A percentile compares a stretch with the other conserved stretches of the same genome.
phyloP scores from a whole-genome alignment of 2,888 invertebrate genomes.

The Prosopocoilus inquinatus region DNA sequence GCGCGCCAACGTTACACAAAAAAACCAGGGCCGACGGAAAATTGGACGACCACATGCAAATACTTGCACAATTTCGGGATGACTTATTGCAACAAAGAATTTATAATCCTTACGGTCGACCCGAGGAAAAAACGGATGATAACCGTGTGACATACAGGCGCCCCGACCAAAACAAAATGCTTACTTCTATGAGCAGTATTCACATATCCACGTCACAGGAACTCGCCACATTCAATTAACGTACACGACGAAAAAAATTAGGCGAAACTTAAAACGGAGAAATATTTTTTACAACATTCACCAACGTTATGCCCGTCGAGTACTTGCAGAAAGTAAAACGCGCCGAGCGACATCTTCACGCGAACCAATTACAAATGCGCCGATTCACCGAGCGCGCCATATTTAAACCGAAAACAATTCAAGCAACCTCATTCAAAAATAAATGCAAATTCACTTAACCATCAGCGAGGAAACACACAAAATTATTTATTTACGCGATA shows the following conservation, averaged over 20 bases:
- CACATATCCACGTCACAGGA: slow-evolving; percentile 35
- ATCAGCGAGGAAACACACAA: no score
- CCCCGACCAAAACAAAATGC: slow-evolving; percentile 8
- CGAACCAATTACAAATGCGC: background rate
- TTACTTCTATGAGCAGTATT: slow-evolving; percentile 23
- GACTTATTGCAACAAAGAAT: slow-evolving; percentile 21
- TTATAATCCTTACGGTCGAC: slow-evolving; percentile 15
- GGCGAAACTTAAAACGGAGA: slow-evolving; percentile 25
- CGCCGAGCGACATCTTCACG: slow-evolving; percentile 14
- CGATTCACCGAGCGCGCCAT: slow-evolving; percentile 16
- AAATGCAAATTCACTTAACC: no score
- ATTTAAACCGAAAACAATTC: no score
- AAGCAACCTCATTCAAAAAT: no score
- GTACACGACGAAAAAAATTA: slow-evolving; percentile 7
- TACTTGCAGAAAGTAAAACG: slow-evolving; percentile 23
- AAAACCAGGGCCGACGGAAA: background rate
- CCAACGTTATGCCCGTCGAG: slow-evolving; percentile 37
- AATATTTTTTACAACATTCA: slow-evolving; percentile 39
- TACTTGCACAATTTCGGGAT: slow-evolving; percentile 3
- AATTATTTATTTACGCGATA: slow-evolving; percentile 9
- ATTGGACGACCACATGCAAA: no score
- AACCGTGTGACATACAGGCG: slow-evolving; percentile 15
- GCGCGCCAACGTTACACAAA: background rate
- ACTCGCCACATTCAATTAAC: slow-evolving; percentile 26
- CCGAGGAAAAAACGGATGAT: slow-evolving; percentile 8